These are phyloP conservation scores for Drosophila anceps DNA, from an alignment of 2,888 invertebrate genomes.

Conservation along the genomic window DNA sequence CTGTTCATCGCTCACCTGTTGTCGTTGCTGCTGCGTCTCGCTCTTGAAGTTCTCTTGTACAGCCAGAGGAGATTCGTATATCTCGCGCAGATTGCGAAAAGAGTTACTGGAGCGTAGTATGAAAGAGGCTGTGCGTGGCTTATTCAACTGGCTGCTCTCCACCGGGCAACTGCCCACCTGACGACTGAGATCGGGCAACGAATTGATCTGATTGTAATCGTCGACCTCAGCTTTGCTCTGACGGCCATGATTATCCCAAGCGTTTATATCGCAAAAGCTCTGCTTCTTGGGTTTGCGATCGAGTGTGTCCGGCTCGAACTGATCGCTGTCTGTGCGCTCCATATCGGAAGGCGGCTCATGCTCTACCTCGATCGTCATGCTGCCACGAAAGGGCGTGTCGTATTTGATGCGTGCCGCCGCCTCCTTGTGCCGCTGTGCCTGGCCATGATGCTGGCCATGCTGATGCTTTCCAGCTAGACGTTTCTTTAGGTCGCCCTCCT, in stretches of 20 bases:
- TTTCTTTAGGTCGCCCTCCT: slow-evolving; percentile 83
- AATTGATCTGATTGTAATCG: slow-evolving; percentile 72
- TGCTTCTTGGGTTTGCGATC: slow-evolving; percentile 91
- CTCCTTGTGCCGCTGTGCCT: slow-evolving; percentile 76
- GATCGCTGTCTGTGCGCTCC: slow-evolving; percentile 89
- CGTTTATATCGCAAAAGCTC: slow-evolving; percentile 86
- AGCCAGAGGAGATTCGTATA: slow-evolving; percentile 89
- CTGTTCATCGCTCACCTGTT: slow-evolving; percentile 82
- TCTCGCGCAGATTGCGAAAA: slow-evolving; percentile 90
- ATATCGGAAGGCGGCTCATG: slow-evolving; percentile 92
- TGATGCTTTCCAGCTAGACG: slow-evolving; percentile 59
- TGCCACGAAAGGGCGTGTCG: slow-evolving; percentile 89
- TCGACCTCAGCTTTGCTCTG: slow-evolving; percentile 60
- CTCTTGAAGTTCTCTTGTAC: slow-evolving; percentile 83
- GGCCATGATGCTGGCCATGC: slow-evolving; percentile 48
- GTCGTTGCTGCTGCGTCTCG: slow-evolving; percentile 75
- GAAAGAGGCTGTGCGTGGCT: slow-evolving; percentile 86
- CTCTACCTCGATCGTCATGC: slow-evolving; percentile 93
- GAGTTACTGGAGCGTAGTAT: slow-evolving; percentile 90
- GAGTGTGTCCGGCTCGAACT: slow-evolving; percentile 94
- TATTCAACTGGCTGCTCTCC: slow-evolving; percentile 30
- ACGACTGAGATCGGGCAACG: slow-evolving; percentile 78
- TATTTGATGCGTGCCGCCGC: slow-evolving; percentile 86
- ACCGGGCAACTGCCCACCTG: slow-evolving; percentile 32
- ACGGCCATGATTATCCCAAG: slow-evolving; percentile 85